Conservation (phyloP, 2,797 vertebrate species). For the Oreochromis mossambicus region DNA sequence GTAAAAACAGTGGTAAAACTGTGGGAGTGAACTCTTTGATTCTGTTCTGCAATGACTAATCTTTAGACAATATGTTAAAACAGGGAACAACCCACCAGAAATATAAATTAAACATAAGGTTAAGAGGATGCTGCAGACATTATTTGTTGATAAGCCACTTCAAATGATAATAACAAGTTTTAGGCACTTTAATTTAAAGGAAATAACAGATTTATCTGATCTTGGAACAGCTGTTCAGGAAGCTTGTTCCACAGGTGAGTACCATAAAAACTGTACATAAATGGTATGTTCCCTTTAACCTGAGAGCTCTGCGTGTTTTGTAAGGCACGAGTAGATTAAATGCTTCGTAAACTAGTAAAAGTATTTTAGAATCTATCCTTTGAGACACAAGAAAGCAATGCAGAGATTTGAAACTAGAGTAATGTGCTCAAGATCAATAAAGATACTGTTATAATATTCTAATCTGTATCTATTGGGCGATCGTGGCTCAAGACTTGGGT, state of each 20-base stretch:
- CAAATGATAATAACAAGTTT: neutral
- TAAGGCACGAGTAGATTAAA: neutral
- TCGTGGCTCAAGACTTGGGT: no score
- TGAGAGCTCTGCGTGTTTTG: neutral
- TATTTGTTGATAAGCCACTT: neutral
- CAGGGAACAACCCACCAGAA: neutral
- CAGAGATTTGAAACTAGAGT: neutral
- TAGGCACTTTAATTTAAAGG: neutral
- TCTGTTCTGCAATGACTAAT: neutral
- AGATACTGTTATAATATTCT: neutral
- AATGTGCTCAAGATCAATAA: neutral
- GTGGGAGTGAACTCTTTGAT: neutral
- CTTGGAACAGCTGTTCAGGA: neutral
- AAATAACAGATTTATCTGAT: neutral
- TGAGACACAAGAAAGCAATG: neutral
- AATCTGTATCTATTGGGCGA: no score
- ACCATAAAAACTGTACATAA: neutral
- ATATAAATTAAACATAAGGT: neutral
- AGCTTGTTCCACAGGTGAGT: neutral
- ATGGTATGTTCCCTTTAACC: neutral
- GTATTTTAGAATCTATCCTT: neutral
- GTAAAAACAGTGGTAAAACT: neutral
- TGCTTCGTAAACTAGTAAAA: neutral
- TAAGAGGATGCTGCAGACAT: neutral
- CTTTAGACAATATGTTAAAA: neutral